Percentiles rank a stretch among this genome's conserved stretches.
These are phyloP conservation scores for Eulemur macaco DNA, from an alignment of 2,113 vertebrate species.

Conservation along the genomic window DNA sequence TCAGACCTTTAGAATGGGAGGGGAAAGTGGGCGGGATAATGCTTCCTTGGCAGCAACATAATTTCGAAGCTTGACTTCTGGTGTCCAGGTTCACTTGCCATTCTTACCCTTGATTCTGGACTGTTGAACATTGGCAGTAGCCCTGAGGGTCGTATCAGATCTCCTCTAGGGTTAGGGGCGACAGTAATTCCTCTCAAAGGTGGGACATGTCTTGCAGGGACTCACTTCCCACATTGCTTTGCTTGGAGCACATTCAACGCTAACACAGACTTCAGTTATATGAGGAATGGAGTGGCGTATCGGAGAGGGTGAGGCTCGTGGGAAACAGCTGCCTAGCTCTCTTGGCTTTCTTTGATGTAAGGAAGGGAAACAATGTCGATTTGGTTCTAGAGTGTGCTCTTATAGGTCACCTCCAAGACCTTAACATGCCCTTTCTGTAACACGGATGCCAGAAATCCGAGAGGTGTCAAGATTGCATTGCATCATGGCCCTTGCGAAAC, in stretches of 20 bases:
- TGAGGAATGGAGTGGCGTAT: background rate
- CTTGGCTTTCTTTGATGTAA: background rate
- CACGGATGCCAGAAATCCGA: background rate
- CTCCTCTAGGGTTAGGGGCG: background rate
- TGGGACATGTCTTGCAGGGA: background rate
- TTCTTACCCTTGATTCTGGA: background rate
- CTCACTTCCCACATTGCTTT: background rate
- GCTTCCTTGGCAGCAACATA: background rate
- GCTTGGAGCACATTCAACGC: background rate
- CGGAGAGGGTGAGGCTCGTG: background rate
- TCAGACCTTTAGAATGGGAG: background rate
- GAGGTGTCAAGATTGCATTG: background rate
- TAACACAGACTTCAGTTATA: background rate
- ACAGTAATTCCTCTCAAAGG: background rate
- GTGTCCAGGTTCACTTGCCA: background rate
- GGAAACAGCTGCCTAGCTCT: background rate
- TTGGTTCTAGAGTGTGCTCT: background rate
- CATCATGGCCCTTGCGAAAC: background rate
- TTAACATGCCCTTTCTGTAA: background rate
- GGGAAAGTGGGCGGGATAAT: background rate
- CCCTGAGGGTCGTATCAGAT: background rate
- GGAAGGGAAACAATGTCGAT: too few species aligned
- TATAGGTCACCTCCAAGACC: background rate
- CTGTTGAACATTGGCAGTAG: rapidly evolving
- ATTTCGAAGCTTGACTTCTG: background rate